Conservation (phyloP, 92 coral and sea anemone genomes). For the Palythoa grandiflora region DNA sequence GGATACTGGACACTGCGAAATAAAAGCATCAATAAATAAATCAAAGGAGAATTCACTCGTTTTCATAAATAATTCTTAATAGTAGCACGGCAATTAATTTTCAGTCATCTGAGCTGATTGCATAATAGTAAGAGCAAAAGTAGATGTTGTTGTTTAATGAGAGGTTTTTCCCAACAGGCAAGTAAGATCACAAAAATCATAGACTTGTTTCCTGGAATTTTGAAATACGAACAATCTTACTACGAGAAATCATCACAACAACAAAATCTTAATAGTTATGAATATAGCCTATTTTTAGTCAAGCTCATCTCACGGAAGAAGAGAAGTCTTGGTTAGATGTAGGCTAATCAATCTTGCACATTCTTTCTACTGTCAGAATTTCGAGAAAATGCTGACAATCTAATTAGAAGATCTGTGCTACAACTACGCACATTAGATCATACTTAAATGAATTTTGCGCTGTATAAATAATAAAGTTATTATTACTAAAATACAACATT, state of each 20-base stretch:
- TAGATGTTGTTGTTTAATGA: too few species aligned
- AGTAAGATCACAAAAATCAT: too few species aligned
- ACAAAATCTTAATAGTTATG: too few species aligned
- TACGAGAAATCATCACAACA: too few species aligned
- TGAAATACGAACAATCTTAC: too few species aligned
- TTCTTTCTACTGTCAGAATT: constrained; percentile 47
- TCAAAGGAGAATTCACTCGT: neutral
- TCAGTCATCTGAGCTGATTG: too few species aligned
- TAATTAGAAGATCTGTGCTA: neutral
- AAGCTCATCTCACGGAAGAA: constrained; percentile 67
- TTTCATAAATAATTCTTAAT: neutral
- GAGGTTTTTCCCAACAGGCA: too few species aligned
- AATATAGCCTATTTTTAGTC: constrained; percentile 64
- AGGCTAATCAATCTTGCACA: constrained; percentile 74
- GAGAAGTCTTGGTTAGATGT: constrained; percentile 90
- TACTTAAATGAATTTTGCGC: too few species aligned
- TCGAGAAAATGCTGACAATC: neutral
- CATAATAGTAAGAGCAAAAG: too few species aligned
- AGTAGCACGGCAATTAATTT: neutral
- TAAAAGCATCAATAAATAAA: neutral
- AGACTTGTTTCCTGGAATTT: too few species aligned
- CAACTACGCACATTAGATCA: neutral
- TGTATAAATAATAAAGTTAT: too few species aligned
- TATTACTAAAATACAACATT: too few species aligned
- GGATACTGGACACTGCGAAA: constrained; percentile 80